Percentiles rank a stretch among this genome's conserved stretches.
Conservation (phyloP, 2,113 vertebrate species). For the Cairina moschata region DNA sequence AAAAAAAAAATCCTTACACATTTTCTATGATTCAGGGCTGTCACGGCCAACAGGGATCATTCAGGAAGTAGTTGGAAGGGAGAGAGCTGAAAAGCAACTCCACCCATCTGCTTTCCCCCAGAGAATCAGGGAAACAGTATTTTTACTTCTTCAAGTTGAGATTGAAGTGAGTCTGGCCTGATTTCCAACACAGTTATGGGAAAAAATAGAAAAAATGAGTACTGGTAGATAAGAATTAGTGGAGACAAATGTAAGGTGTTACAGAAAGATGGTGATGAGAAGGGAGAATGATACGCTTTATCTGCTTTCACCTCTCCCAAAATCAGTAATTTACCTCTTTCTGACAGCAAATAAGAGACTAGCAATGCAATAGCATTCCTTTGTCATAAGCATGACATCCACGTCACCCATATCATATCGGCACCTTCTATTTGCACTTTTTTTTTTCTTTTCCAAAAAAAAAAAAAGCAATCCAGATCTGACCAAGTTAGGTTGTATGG, state of each 20-base stretch:
- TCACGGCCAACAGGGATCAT: neutral
- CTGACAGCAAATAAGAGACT: no score
- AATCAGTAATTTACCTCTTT: no score
- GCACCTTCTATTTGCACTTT: neutral
- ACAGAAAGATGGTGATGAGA: neutral
- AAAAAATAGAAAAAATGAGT: neutral
- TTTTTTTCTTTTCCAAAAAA: neutral
- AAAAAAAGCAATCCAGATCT: neutral
- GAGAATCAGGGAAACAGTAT: neutral
- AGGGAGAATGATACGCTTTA: neutral
- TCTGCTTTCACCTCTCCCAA: neutral
- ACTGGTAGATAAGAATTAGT: neutral
- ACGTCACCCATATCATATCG: no score
- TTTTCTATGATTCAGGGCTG: rapidly evolving
- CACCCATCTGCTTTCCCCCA: neutral
- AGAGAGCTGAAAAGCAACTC: neutral
- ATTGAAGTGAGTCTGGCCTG: neutral
- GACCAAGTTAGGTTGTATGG: neutral
- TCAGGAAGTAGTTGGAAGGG: neutral
- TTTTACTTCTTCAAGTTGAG: neutral
- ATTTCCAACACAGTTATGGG: neutral
- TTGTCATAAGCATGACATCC: neutral
- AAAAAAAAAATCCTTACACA: neutral
- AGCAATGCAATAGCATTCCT: no score
- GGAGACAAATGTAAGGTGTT: neutral